Evolutionary conservation across 2,113 vertebrate species (phyloP).

Genomic region (Chaetops frenatus): DNA sequence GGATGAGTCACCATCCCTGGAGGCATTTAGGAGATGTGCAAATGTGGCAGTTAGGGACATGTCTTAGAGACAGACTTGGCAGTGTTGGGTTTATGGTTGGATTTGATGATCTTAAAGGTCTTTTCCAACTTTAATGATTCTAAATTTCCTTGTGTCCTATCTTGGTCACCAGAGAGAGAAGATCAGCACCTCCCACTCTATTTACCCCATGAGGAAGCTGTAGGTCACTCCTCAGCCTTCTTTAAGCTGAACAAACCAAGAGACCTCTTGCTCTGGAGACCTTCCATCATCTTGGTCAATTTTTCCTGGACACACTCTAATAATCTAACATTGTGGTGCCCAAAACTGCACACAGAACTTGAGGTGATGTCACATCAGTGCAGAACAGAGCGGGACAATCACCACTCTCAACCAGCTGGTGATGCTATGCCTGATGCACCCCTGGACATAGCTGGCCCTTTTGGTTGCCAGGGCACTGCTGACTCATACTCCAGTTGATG

Average conservation of each 20-base stretch:
- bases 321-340: neutral
- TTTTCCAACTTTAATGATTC: neutral
- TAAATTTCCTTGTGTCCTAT: neutral
- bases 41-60: neutral
- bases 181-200: neutral
- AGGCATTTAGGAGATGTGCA: neutral
- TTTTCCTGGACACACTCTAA: neutral
- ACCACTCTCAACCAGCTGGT: rapidly evolving
- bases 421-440: neutral
- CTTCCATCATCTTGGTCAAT: neutral
- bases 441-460: rapidly evolving
- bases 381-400: neutral
- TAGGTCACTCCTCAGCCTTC: neutral
- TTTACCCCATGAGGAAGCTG: neutral
- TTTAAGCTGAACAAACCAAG: neutral
- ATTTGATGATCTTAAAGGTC: neutral
- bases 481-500: neutral
- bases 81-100: neutral
- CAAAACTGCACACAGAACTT: neutral
- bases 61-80: neutral
- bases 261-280: neutral
- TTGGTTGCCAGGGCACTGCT: neutral
- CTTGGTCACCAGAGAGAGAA: neutral
- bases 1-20: neutral
- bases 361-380: neutral